These are phyloP conservation scores for Psophia crepitans DNA, from an alignment of 2,113 vertebrate species.

Conservation along the genomic window DNA sequence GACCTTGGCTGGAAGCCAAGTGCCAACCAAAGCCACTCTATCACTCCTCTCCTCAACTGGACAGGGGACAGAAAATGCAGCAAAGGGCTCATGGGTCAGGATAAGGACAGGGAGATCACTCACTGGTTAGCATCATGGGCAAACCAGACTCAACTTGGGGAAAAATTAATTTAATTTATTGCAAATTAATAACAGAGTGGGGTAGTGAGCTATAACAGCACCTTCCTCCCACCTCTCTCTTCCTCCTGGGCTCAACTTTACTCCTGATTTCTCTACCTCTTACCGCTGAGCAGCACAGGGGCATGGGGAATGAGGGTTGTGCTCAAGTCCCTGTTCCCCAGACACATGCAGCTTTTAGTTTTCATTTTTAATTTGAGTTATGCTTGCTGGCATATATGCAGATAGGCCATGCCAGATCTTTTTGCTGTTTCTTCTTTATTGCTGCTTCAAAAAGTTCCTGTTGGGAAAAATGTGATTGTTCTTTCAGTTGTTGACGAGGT, in stretches of 20 bases:
- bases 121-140: not conserved
- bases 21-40: not conserved
- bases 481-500: not conserved
- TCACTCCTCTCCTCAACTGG: not conserved
- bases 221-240: not conserved
- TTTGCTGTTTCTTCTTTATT: not conserved
- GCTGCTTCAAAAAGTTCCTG: not conserved
- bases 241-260: not conserved
- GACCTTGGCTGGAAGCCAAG: not conserved
- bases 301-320: not conserved
- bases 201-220: not conserved
- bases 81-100: not conserved
- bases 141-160: not conserved
- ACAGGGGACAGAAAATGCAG: not conserved
- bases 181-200: not conserved
- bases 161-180: not conserved
- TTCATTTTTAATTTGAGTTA: not conserved
- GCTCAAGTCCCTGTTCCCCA: not conserved
- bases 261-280: not conserved
- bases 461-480: not conserved
- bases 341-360: accelerated
- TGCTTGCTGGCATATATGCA: not conserved
- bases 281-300: accelerated
- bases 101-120: not conserved
- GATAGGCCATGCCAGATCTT: not conserved